These are phyloP conservation scores for Phalacrocorax carbo DNA, from an alignment of 2,113 vertebrate species.

Conservation along the genomic window DNA sequence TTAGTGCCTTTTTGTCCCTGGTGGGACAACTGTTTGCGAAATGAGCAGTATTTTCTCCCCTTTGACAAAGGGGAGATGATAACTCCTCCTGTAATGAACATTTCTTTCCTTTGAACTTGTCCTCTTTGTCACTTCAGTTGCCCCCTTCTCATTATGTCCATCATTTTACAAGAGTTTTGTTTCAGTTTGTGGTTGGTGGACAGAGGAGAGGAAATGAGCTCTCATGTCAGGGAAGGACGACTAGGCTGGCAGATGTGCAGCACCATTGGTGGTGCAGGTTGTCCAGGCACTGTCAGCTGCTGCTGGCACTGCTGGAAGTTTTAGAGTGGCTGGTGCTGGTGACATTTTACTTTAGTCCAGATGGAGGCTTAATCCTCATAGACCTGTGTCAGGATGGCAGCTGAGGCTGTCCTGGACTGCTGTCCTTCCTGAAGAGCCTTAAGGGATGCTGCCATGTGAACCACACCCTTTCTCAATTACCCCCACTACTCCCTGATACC, in stretches of 20 bases:
- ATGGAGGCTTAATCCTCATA: neutral
- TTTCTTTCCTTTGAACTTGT: neutral
- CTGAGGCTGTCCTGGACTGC: neutral
- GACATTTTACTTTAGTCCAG: neutral
- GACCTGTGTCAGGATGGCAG: neutral
- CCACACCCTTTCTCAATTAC: neutral
- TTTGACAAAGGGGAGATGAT: neutral
- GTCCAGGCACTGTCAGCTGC: neutral
- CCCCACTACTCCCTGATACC: neutral
- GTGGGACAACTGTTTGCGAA: neutral
- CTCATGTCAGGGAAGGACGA: neutral
- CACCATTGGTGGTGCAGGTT: neutral
- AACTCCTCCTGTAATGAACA: neutral
- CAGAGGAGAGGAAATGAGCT: neutral
- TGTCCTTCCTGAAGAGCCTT: neutral
- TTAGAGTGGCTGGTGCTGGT: neutral
- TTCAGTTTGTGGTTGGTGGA: neutral
- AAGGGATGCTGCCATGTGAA: neutral
- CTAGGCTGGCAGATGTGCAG: neutral
- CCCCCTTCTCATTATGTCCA: neutral
- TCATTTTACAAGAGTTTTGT: neutral
- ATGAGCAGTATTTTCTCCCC: neutral
- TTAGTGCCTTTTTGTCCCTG: neutral
- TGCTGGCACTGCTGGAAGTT: neutral
- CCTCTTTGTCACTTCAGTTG: neutral